Conservation (phyloP, 2,888 invertebrate genomes). For the Ctenicera cuprea region DNA sequence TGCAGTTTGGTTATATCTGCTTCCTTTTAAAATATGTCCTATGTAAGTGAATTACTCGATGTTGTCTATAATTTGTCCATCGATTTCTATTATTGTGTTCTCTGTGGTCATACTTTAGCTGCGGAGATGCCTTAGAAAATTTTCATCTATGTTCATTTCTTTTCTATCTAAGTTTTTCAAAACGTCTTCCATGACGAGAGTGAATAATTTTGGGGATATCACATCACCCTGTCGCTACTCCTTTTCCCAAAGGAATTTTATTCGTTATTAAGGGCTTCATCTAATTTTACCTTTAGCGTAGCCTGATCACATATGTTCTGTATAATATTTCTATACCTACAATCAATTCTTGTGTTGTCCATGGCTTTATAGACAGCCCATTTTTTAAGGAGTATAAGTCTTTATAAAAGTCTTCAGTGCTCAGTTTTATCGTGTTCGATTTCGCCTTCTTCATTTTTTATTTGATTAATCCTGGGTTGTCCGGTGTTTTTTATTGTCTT, state of each 20-base stretch:
- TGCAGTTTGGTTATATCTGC: too few relatives aligned
- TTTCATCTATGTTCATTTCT: conserved; percentile 9
- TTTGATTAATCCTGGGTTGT: too few relatives aligned
- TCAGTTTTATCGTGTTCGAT: too few relatives aligned
- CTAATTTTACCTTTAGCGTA: conserved; percentile 3
- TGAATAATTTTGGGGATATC: conserved; percentile 11
- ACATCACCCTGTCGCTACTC: conserved; percentile 8
- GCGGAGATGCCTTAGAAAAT: conserved; percentile 8
- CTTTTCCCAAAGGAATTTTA: neutral
- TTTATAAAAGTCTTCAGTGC: too few relatives aligned
- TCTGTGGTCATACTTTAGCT: conserved; percentile 7
- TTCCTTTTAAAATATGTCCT: neutral
- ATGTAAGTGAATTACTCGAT: neutral
- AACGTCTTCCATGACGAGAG: conserved; percentile 3
- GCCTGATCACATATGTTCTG: neutral
- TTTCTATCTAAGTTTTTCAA: conserved; percentile 7
- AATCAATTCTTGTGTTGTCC: too few relatives aligned
- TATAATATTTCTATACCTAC: neutral
- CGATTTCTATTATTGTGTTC: conserved; percentile 4
- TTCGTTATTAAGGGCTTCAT: conserved; percentile 2
- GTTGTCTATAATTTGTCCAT: neutral
- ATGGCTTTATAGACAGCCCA: neutral
- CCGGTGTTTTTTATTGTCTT: too few relatives aligned
- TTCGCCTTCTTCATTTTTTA: too few relatives aligned
- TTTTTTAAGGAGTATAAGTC: too few relatives aligned